Conservation (phyloP, 2,113 vertebrate genomes). For the Entomyzon cyanotis region DNA sequence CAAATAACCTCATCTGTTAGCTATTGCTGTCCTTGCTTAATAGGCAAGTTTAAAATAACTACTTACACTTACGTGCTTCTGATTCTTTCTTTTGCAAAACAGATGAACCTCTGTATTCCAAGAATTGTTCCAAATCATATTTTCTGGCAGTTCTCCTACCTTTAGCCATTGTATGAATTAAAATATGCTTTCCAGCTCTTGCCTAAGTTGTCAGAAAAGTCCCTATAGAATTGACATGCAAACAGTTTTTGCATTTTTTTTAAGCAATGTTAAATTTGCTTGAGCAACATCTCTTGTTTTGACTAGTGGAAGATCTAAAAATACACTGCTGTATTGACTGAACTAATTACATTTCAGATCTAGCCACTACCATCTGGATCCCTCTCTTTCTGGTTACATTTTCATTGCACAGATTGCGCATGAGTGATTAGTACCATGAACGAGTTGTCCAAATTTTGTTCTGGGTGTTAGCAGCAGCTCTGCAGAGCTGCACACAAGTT, state of each 20-base stretch:
- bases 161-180: conserved; percentile 75
- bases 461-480: conserved; percentile 22
- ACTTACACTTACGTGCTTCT: conserved; percentile 76
- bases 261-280: conserved; percentile 48
- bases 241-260: conserved; percentile 34
- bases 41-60: conserved; percentile 76
- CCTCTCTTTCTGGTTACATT: conserved; percentile 29
- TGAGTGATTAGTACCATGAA: conserved; percentile 14
- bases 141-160: conserved; percentile 71
- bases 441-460: conserved; percentile 22
- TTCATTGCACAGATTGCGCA: conserved; percentile 38
- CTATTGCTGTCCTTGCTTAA: conserved; percentile 73
- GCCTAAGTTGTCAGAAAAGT: conserved; percentile 64
- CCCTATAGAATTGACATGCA: conserved; percentile 48
- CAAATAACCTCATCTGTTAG: conserved; percentile 76
- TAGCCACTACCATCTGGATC: conserved; percentile 52
- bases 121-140: conserved; percentile 66
- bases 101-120: conserved; percentile 76
- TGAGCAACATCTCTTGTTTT: conserved; percentile 63
- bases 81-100: conserved; percentile 71
- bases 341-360: conserved; percentile 45
- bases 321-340: conserved; percentile 43
- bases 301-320: conserved; percentile 53
- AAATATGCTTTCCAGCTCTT: conserved; percentile 66
- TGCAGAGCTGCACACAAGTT: background rate